These are phyloP conservation scores for Neotoma lepida DNA, from an alignment of 2,113 vertebrate species.

Conservation along the genomic window DNA sequence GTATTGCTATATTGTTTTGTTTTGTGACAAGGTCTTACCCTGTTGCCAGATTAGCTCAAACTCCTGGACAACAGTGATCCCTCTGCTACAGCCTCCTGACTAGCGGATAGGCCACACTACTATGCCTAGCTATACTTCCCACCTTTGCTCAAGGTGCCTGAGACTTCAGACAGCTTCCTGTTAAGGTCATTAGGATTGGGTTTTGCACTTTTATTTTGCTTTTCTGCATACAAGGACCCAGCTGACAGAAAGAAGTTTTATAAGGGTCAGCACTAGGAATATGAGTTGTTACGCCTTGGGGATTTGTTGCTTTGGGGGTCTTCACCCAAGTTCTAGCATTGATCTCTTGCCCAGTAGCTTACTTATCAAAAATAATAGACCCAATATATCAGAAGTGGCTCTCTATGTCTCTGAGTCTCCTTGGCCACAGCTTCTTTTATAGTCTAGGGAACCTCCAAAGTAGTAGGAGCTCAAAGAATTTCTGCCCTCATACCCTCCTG, in stretches of 20 bases:
- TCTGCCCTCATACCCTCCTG: not conserved
- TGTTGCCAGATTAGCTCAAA: not conserved
- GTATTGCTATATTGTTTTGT: not conserved
- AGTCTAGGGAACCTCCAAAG: not conserved
- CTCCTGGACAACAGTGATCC: not conserved
- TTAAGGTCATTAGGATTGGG: not conserved
- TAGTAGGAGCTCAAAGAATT: not conserved
- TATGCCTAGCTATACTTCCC: not conserved
- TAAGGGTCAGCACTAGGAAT: not conserved
- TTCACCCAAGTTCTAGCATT: not conserved
- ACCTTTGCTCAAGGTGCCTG: not conserved
- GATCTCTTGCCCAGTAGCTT: not conserved
- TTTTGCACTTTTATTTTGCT: not conserved
- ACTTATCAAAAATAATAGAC: not conserved
- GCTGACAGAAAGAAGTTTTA: not conserved
- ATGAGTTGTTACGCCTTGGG: not conserved
- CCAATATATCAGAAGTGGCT: not conserved
- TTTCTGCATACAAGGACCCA: not conserved
- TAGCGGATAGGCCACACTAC: not conserved
- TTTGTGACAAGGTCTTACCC: not conserved
- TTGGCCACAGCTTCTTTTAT: not conserved
- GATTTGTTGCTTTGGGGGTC: not conserved
- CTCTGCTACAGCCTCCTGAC: not conserved
- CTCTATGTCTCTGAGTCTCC: not conserved
- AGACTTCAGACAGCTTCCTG: not conserved